Evolutionary conservation across 2,888 invertebrate species (phyloP), one percentile per base, ranked within the genome.

Genomic region (Brachypalpus laphriformis): DNA sequence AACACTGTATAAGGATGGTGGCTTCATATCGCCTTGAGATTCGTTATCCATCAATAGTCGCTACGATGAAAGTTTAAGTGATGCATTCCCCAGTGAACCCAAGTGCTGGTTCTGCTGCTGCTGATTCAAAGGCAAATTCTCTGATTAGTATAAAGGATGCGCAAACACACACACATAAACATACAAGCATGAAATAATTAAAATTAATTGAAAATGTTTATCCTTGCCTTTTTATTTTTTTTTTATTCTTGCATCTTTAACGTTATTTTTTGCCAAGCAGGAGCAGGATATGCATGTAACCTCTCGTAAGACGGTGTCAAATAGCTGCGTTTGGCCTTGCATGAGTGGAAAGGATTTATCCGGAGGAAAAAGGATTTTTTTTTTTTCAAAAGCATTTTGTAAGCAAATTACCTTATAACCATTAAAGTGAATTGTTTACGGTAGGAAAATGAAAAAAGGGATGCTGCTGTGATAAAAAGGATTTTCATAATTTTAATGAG

Each of bases 131-230:
- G 47, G 18, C 8, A 45, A 16, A 9, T 14, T 34, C 3, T 22
- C 68, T 68, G 68, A 68, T 68, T 68, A 56, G 54, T 51, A 45
- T 31, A 25, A 63, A 31, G 28, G 42, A 45, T 40, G 14, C 14
- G 40, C 34, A n/a, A 14, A 40, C 37, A 28, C 18, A 31, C 31
- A 49, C 34, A 18, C 51, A 14, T n/a, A 37, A 25, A 34, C 16
- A 40, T 20, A 20, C 18, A 16, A 40, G 40, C n/a, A 70, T 45
- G 45, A 31, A 42, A 57, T 72, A 61, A 72, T 72, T 47, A 59
- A 72, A 72, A 59, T 40, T 59, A 72, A 72, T 59, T 59, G 28
- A 72, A 72, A 72, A 72, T 72, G 45, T 34, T 71, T 45, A 71
- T 71, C 70, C 57, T 59, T 57, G 47, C 34, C 31, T 31, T 63